phyloP scores from a whole-genome alignment of 2,113 vertebrate species.

The Sarotherodon lohbergeri region DNA sequence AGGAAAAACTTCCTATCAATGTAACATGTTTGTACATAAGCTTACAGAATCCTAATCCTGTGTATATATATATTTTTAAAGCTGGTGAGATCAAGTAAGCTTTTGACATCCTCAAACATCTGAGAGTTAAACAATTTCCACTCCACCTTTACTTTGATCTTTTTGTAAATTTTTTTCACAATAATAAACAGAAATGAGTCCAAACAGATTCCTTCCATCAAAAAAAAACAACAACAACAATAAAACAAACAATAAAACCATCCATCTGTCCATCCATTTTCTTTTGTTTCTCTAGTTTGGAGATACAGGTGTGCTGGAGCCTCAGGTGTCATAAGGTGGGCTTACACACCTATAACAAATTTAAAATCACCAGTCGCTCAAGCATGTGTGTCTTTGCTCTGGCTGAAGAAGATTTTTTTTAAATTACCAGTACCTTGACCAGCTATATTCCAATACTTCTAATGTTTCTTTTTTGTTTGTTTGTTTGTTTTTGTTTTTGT shows the following conservation, averaged over 20 bases:
- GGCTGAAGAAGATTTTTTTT: not conserved
- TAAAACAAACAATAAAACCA: not conserved
- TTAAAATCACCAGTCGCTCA: not conserved
- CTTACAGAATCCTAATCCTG: not conserved
- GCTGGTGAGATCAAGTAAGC: accelerated
- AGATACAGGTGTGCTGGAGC: not conserved
- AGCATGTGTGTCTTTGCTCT: accelerated
- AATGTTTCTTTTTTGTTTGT: not conserved
- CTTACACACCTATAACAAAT: not conserved
- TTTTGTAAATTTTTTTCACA: not conserved
- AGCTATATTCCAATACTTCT: accelerated
- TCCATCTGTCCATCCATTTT: not conserved
- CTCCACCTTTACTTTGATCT: not conserved
- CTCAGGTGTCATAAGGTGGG: accelerated
- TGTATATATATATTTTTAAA: not conserved
- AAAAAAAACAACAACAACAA: not conserved
- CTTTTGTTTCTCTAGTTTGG: not conserved
- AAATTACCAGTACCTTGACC: accelerated
- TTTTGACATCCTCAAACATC: not conserved
- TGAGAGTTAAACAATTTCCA: accelerated
- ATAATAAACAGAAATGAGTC: not conserved
- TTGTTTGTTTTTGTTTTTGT: not conserved
- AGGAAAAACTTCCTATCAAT: not conserved
- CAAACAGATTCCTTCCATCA: not conserved
- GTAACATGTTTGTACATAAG: not conserved